phyloP scores from a whole-genome alignment of 2,888 invertebrate species.

The Chalcis sispes region DNA sequence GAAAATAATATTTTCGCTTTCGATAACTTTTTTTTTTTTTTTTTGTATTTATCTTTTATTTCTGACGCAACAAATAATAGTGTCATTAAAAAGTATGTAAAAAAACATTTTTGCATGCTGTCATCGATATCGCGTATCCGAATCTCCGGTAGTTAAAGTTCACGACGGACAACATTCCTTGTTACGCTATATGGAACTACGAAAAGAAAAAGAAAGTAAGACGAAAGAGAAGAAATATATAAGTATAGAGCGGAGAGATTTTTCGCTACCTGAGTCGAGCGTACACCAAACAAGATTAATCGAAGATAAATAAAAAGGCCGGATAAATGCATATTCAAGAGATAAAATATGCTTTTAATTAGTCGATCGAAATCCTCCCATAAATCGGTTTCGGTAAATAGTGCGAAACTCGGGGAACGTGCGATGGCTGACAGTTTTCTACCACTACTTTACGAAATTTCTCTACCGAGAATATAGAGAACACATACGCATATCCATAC shows the following conservation, averaged over 20 bases:
- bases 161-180: constrained; percentile 53
- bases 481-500: background rate
- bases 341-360: constrained; percentile 59
- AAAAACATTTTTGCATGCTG: constrained; percentile 17
- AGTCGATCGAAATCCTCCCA: constrained; percentile 52
- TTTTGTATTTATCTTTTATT: constrained; percentile 12
- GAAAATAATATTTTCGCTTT: too few relatives aligned
- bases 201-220: constrained; percentile 12
- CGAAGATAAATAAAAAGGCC: constrained; percentile 55
- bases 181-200: constrained; percentile 38
- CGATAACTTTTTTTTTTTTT: too few relatives aligned
- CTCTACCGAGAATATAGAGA: constrained; percentile 33
- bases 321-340: constrained; percentile 45
- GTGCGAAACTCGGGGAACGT: constrained; percentile 46
- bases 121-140: constrained; percentile 46
- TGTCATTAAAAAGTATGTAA: constrained; percentile 17
- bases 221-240: constrained; percentile 4
- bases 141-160: constrained; percentile 56
- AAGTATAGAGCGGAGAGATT: constrained; percentile 26
- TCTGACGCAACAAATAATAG: too few relatives aligned
- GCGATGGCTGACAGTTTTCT: constrained; percentile 47
- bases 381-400: constrained; percentile 51
- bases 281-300: constrained; percentile 53
- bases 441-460: constrained; percentile 25
- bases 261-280: constrained; percentile 52